Percentiles rank a stretch among this genome's conserved stretches.
These are phyloP conservation scores for Drosophila santomea DNA, from an alignment of 1,140 invertebrate species.

Conservation along the genomic window DNA sequence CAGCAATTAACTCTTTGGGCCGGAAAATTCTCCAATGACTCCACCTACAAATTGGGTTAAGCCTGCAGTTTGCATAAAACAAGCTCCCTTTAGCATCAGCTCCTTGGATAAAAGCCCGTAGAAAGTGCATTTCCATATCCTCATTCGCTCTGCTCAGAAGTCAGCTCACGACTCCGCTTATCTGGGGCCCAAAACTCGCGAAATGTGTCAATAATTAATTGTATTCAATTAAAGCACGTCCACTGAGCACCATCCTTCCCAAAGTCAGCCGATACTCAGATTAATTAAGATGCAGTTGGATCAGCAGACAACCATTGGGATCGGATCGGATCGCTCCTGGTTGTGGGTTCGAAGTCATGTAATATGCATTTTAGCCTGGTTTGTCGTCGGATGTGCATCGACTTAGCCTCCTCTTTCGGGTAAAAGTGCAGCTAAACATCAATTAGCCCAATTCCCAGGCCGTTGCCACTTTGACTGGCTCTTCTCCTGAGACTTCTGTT, in stretches of 20 bases:
- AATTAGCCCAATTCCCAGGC: constrained; percentile 83
- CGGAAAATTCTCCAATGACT: constrained; percentile 24
- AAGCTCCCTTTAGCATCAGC: constrained; percentile 27
- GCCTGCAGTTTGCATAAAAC: constrained; percentile 60
- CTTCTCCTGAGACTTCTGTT: constrained; percentile 31
- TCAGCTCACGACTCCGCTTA: constrained; percentile 61
- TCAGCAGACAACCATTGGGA: constrained; percentile 39
- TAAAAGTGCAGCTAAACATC: constrained; percentile 83
- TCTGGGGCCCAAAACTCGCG: constrained; percentile 27
- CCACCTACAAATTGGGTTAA: constrained; percentile 61
- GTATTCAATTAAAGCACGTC: constrained; percentile 77
- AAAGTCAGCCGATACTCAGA: constrained; percentile 8
- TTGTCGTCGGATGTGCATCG: constrained; percentile 52
- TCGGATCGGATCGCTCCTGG: constrained; percentile 17
- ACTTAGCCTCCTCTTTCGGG: constrained; percentile 46
- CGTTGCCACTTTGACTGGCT: constrained; percentile 59
- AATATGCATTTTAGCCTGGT: constrained; percentile 44
- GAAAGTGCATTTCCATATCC: constrained; percentile 74
- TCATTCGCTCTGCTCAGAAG: constrained; percentile 29
- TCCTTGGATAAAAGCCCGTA: constrained; percentile 17
- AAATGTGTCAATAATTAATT: constrained; percentile 84
- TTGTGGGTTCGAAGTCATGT: constrained; percentile 42
- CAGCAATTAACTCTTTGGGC: constrained; percentile 52
- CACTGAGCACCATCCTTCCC: not conserved
- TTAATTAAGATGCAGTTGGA: constrained; percentile 73